Percentiles rank a stretch among this genome's conserved stretches.
Evolutionary conservation across 2,797 vertebrate species (phyloP).

Genomic region (Acanthopagrus latus): DNA sequence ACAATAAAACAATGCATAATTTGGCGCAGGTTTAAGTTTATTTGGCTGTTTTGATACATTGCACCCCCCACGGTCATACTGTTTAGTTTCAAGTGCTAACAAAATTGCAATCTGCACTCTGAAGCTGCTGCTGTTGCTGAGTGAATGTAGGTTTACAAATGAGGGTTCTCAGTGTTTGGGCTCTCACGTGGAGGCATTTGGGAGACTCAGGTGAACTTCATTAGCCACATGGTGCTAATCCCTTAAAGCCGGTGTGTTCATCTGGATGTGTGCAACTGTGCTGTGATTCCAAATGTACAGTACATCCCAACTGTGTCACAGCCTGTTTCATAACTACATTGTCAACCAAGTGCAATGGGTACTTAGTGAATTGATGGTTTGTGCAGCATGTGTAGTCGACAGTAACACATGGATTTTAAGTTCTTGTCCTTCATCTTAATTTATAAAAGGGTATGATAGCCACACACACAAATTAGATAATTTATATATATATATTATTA

Average conservation of each 20-base stretch:
- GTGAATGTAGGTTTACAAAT: neutral
- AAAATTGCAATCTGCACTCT: neutral
- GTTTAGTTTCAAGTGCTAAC: neutral
- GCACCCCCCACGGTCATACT: neutral
- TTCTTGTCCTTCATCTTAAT: neutral
- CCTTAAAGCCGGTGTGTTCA: constrained; percentile 20
- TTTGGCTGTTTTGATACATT: neutral
- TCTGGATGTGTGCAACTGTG: constrained; percentile 6
- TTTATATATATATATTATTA: neutral
- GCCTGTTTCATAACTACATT: constrained; percentile 8
- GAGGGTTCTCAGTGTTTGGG: neutral
- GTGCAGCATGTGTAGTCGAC: neutral
- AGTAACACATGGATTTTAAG: neutral
- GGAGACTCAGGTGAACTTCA: constrained; percentile 4
- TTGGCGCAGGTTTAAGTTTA: neutral
- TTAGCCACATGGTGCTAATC: constrained; percentile 34
- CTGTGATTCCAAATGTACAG: constrained; percentile 17
- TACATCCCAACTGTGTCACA: constrained; percentile 16
- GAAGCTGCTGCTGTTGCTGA: neutral
- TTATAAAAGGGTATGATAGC: neutral
- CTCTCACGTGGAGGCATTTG: constrained; percentile 17
- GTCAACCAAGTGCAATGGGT: neutral
- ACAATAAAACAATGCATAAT: neutral
- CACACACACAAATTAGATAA: neutral
- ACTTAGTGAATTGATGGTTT: neutral